Evolutionary conservation across 2,888 invertebrate species (phyloP).

Genomic region (Lasius platythorax): DNA sequence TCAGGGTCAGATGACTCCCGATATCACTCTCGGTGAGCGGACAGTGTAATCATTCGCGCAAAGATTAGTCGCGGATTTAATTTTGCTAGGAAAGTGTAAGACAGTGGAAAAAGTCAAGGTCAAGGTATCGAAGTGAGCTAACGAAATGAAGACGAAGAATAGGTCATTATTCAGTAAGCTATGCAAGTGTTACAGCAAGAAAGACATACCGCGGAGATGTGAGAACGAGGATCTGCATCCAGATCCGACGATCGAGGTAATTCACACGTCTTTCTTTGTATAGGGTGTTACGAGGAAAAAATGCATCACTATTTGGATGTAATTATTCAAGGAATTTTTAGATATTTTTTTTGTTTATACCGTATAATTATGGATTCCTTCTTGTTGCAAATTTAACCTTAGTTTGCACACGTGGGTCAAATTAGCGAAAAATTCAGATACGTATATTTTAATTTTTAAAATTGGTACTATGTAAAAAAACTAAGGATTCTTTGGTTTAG

Average conservation of each 20-base stretch:
- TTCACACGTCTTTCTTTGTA: slow-evolving; percentile 64
- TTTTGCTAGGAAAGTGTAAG: not conserved
- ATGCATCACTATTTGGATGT: not conserved
- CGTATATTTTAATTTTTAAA: not conserved
- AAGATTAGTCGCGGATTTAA: not conserved
- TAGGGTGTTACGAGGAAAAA: too few relatives aligned
- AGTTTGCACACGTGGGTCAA: not conserved
- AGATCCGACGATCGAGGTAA: slow-evolving; percentile 65
- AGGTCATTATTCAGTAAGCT: slow-evolving; percentile 78
- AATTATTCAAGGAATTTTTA: not conserved
- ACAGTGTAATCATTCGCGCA: not conserved
- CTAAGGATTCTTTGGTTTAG: not conserved
- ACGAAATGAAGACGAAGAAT: slow-evolving; percentile 80
- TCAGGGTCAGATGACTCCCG: slow-evolving; percentile 27
- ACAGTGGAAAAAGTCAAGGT: slow-evolving; percentile 30
- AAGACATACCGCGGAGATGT: slow-evolving; percentile 56
- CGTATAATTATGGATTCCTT: not conserved
- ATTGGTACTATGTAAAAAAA: not conserved
- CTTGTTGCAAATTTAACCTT: not conserved
- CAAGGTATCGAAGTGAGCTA: slow-evolving; percentile 58
- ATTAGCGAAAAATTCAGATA: not conserved
- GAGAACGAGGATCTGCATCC: slow-evolving; percentile 61
- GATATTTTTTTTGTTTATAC: not conserved
- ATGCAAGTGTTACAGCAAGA: slow-evolving; percentile 79
- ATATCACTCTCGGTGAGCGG: slow-evolving; percentile 1